Conservation (phyloP, 2,113 vertebrate genomes). For the Paradoxurus hermaphroditus region DNA sequence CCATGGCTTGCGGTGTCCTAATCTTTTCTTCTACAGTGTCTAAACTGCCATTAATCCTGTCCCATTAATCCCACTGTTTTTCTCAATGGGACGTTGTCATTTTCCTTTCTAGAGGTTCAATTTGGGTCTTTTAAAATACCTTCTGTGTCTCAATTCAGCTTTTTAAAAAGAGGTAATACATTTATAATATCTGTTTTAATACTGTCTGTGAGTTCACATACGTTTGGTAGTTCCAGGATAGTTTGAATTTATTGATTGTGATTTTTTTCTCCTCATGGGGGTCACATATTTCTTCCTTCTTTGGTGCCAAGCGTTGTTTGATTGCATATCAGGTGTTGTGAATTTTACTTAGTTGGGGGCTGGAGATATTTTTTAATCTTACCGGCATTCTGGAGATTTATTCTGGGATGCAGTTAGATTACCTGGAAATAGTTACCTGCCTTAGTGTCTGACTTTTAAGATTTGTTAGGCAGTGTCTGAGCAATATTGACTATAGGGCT, state of each 20-base stretch:
- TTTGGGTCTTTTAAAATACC: neutral
- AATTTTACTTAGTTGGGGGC: neutral
- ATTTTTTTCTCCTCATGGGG: neutral
- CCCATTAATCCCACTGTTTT: neutral
- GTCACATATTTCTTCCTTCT: neutral
- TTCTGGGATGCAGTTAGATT: neutral
- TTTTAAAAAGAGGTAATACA: neutral
- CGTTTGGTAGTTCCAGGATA: neutral
- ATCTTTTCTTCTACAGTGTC: neutral
- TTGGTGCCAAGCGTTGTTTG: neutral
- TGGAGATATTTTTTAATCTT: neutral
- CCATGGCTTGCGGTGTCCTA: neutral
- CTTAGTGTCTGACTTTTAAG: neutral
- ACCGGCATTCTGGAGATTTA: conserved; percentile 12
- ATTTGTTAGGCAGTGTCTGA: neutral
- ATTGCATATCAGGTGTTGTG: neutral
- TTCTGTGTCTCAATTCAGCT: neutral
- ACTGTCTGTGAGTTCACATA: neutral
- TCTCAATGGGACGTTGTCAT: neutral
- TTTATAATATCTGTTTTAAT: neutral
- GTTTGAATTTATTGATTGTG: neutral
- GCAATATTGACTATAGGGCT: neutral
- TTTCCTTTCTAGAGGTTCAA: neutral
- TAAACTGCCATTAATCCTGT: neutral
- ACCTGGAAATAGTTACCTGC: neutral